Conservation (phyloP, 30 jellyfish, hydroid and myxozoan genomes). For the Sanderia malayensis region DNA sequence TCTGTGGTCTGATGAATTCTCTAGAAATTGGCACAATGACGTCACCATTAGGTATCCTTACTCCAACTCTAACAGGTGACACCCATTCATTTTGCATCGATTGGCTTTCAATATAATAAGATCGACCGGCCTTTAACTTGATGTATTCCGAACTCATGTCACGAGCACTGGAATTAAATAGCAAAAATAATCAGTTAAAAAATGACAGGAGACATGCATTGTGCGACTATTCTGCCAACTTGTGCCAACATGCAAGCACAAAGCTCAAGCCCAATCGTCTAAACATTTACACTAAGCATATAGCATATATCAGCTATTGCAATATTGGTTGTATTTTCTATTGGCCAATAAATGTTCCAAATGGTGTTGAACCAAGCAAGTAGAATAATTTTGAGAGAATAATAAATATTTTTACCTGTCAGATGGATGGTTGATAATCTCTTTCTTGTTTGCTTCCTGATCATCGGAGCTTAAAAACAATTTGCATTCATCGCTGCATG, state of each 20-base stretch:
- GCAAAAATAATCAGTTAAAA: no score
- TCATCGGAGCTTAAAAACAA: conserved; percentile 75
- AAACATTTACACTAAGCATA: no score
- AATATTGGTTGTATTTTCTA: no score
- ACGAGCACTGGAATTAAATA: conserved; percentile 73
- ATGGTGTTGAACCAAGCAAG: no score
- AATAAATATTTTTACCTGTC: conserved; percentile 62
- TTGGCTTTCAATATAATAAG: conserved; percentile 85
- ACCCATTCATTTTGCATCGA: conserved; percentile 74
- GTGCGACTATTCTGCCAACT: no score
- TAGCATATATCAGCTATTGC: no score
- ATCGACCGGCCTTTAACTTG: conserved; percentile 82
- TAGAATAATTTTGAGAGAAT: not conserved
- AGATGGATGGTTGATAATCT: conserved; percentile 62
- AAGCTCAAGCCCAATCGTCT: no score
- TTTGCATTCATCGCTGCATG: conserved; percentile 92
- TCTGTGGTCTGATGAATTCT: conserved; percentile 58
- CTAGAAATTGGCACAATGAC: conserved; percentile 81
- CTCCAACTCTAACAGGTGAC: conserved; percentile 87
- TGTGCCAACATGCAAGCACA: no score
- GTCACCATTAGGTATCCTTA: conserved; percentile 84
- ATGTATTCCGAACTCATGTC: conserved; percentile 92
- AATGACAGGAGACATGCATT: no score
- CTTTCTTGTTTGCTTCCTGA: conserved; percentile 73
- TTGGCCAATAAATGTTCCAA: no score